phyloP scores from a whole-genome alignment of 2,113 vertebrate genomes.

The Choloepus hoffmanni region DNA sequence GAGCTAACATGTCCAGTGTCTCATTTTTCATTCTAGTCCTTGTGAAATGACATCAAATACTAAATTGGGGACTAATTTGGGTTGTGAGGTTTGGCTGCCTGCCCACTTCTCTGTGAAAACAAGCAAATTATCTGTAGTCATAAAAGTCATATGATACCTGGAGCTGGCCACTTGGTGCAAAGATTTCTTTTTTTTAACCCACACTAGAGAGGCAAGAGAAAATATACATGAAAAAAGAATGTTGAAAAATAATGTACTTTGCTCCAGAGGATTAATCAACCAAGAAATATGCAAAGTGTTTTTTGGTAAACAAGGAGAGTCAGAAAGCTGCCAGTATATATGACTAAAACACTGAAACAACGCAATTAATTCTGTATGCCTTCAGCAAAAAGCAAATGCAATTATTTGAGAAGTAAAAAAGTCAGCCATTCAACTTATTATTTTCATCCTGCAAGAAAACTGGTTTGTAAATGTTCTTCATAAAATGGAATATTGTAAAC shows the following conservation, averaged over 20 bases:
- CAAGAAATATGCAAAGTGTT: not conserved
- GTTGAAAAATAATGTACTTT: not conserved
- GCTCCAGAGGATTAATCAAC: not conserved
- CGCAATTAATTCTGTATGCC: not conserved
- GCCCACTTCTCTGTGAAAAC: conserved; percentile 70
- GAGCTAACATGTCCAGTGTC: conserved; percentile 76
- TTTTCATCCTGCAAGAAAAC: not conserved
- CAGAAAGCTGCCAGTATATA: not conserved
- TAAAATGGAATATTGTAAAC: not conserved
- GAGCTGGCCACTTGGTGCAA: fast-evolving
- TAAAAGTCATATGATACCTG: not conserved
- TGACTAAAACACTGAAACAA: not conserved
- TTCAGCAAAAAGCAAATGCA: not conserved
- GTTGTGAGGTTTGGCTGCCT: conserved; percentile 75
- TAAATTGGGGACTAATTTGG: conserved; percentile 81
- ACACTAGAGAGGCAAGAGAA: not conserved
- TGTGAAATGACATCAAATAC: conserved; percentile 80
- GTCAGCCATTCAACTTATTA: not conserved
- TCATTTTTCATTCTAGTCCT: conserved; percentile 82
- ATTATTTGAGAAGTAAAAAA: not conserved
- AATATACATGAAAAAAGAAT: not conserved
- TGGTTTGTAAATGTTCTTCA: not conserved
- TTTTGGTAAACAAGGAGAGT: not conserved
- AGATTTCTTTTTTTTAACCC: not conserved
- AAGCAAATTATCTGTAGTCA: conserved; percentile 70